Conservation (phyloP, 2,113 vertebrate genomes). For the Poeciliopsis turrubarensis region DNA sequence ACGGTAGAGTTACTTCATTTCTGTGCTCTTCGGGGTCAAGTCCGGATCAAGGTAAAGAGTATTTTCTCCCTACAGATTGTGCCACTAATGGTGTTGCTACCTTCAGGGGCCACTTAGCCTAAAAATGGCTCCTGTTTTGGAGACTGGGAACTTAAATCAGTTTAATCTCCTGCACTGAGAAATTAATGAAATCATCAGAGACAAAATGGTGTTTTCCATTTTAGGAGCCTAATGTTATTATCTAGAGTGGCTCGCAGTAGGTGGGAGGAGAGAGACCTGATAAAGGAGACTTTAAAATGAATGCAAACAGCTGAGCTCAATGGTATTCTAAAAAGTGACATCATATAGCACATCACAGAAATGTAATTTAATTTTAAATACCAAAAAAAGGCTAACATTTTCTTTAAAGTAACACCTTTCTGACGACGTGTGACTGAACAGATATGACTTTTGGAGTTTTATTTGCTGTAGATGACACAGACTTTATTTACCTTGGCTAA, state of each 20-base stretch:
- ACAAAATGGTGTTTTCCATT: conserved; percentile 62
- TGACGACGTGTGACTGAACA: conserved; percentile 7
- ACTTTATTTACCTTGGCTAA: conserved; percentile 61
- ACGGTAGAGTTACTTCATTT: conserved; percentile 13
- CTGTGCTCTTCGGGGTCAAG: conserved; percentile 36
- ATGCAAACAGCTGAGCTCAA: conserved; percentile 9
- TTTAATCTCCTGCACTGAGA: conserved; percentile 63
- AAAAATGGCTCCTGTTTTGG: conserved; percentile 54
- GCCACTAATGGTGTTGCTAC: conserved; percentile 57
- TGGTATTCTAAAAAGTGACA: conserved; percentile 4
- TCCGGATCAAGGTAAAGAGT: conserved; percentile 46
- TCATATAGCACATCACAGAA: neutral
- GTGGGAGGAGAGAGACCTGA: conserved; percentile 13
- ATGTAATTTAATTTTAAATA: neutral
- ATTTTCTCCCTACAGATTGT: conserved; percentile 54
- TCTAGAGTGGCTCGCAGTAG: conserved; percentile 41
- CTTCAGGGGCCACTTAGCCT: conserved; percentile 66
- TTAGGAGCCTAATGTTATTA: conserved; percentile 51
- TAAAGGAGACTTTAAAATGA: conserved; percentile 32
- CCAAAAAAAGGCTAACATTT: neutral
- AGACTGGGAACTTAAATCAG: conserved; percentile 59
- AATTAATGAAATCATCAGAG: conserved; percentile 71
- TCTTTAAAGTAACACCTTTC: neutral
- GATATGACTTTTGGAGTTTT: conserved; percentile 14
- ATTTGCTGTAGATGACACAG: conserved; percentile 44